These are phyloP conservation scores for Circaetus gallicus DNA, from an alignment of 2,113 vertebrate genomes.

Conservation along the genomic window DNA sequence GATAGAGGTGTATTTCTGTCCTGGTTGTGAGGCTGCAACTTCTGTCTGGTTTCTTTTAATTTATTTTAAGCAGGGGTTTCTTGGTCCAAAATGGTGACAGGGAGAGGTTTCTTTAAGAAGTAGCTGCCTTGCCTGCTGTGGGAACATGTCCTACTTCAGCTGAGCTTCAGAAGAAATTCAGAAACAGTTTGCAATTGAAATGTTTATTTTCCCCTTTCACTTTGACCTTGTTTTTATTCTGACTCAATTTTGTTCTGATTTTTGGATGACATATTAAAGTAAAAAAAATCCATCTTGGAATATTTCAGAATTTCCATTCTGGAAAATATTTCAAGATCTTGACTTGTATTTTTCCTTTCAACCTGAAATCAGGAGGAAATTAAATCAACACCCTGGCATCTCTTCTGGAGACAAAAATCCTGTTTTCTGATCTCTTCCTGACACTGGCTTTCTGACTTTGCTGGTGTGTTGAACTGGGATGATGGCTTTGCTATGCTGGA, in stretches of 20 bases:
- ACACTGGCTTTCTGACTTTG: background rate
- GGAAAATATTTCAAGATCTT: background rate
- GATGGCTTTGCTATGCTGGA: background rate
- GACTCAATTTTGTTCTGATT: background rate
- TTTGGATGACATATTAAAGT: background rate
- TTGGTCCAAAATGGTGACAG: background rate
- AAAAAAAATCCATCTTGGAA: background rate
- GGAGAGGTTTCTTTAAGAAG: background rate
- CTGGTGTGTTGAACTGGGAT: background rate
- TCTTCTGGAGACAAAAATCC: background rate
- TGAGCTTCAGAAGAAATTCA: background rate
- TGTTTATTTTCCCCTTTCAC: background rate
- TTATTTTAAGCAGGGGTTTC: background rate
- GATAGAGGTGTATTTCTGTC: background rate
- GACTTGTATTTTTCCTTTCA: background rate
- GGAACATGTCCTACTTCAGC: background rate
- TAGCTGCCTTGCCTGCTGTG: background rate
- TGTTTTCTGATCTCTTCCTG: background rate
- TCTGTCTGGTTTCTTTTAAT: background rate
- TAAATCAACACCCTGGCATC: background rate
- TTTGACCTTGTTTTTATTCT: background rate
- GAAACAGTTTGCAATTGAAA: background rate
- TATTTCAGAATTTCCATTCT: background rate
- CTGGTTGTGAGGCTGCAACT: background rate
- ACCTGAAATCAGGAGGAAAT: background rate